Base-by-base conservation (phyloP, 2,888 invertebrate genomes). In the Lymantria monacha region DNA sequence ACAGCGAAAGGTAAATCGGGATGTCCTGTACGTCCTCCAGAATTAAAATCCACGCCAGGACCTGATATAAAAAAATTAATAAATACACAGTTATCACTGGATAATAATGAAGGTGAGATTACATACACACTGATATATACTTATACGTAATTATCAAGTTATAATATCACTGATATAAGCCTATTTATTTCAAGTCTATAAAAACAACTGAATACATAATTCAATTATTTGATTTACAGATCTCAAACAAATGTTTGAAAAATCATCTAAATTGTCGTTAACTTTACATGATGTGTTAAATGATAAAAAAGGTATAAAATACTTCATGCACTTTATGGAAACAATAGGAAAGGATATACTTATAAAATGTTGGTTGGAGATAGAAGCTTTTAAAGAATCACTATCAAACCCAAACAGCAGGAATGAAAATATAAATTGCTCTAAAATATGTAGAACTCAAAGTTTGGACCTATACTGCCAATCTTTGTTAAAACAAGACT, bases 321-420 rank as follows among this genome's bases (percentile, higher is more conserved):
- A 96, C 83, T 96, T 98, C 79, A 93, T 97, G 49, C 96, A 97
- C 72, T 98, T 94, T 82, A 93, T 98, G 93, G 96, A 97, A 72
- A 92, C 94, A n/a, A 92, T 94, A 60, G 94, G 94, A 51, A 93
- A 94, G 49, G 83, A 94, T 49, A 83, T 92, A 14, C 87, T 95
- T 33, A 92, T 96, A 0, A 94, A 94, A 78, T 95, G 96, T 79
- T 96, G 95, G 94, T 78, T 96, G 60, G 96, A 96, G 70, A 92
- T 95, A 42, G 95, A 96, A 72, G 93, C 93, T 66, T 94, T 95
- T 69, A 93, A 92, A 71, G 75, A 58, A 52, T 59, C 73, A 44
- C 33, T 77, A 42, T 58, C 54, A 51, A 73, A 69, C 44, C 61
- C 53, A 3, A 66, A 64, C 42, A 61, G 61, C 46, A 64, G 58